These are phyloP conservation scores for Pyralis farinalis DNA, from an alignment of 2,888 invertebrate species.

Conservation along the genomic window DNA sequence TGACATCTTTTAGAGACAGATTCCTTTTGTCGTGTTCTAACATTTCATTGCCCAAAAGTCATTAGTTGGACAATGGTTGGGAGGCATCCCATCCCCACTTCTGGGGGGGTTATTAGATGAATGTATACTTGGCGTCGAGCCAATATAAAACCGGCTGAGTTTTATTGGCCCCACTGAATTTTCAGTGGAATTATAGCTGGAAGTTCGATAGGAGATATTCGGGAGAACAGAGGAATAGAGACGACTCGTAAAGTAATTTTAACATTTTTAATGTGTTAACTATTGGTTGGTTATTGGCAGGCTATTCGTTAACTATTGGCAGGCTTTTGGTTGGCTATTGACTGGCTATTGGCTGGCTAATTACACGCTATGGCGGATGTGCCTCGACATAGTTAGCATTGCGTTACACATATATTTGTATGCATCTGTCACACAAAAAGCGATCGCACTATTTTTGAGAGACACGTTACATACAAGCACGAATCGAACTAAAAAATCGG, in stretches of 20 bases:
- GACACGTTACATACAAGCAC: too few species aligned
- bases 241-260: conserved; percentile 11
- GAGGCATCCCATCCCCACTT: conserved; percentile 13
- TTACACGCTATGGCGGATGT: too few species aligned
- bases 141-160: conserved; percentile 45
- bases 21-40: background rate
- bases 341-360: too few species aligned
- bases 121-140: conserved; percentile 32
- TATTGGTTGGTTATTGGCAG: too few species aligned
- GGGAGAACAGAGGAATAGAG: conserved; percentile 21
- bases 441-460: too few species aligned
- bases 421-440: too few species aligned
- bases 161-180: conserved; percentile 56
- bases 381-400: too few species aligned
- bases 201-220: conserved; percentile 32
- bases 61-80: conserved; percentile 20
- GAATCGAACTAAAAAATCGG: too few species aligned
- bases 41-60: conserved; percentile 5
- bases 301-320: too few species aligned
- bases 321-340: too few species aligned
- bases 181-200: conserved; percentile 52
- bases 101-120: conserved; percentile 27
- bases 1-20: background rate
- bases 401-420: too few species aligned
- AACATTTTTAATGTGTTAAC: background rate